These are phyloP conservation scores for Montipora foliosa DNA, from an alignment of 64 coral and sea anemone genomes.

Conservation along the genomic window DNA sequence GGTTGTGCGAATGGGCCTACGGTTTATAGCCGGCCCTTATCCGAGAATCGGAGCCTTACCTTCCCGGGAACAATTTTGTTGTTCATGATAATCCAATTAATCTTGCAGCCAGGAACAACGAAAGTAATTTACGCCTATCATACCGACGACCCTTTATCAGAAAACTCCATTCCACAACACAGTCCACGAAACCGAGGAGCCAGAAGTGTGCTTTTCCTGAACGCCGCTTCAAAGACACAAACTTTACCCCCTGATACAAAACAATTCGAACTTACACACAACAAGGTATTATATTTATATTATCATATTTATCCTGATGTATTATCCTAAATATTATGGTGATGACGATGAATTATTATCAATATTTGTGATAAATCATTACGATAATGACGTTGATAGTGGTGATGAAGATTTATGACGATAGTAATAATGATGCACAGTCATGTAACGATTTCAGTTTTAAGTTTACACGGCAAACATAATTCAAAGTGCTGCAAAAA, in stretches of 20 bases:
- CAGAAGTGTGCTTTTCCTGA: slow-evolving; percentile 12
- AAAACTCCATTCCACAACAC: not conserved
- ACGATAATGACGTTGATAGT: no score
- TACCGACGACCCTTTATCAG: slow-evolving; percentile 25
- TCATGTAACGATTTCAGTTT: no score
- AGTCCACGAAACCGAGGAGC: not conserved
- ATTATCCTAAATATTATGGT: no score
- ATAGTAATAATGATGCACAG: no score
- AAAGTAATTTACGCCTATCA: slow-evolving; percentile 54
- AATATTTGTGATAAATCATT: no score
- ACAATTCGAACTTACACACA: slow-evolving; percentile 30
- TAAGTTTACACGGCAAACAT: no score
- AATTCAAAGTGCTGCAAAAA: no score
- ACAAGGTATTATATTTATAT: slow-evolving; percentile 28
- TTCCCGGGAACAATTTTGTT: no score
- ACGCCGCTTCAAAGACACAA: not conserved
- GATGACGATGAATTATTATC: no score
- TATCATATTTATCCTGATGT: slow-evolving; percentile 20
- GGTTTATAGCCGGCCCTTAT: rapidly evolving
- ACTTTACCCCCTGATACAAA: slow-evolving; percentile 15
- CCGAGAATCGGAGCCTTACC: no score
- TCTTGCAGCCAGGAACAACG: slow-evolving; percentile 17
- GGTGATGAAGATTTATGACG: no score
- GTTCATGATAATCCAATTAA: not conserved
- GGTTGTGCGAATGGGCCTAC: no score